These are phyloP conservation scores for Tragulus kanchil DNA, from an alignment of 2,113 vertebrate genomes.

Conservation along the genomic window DNA sequence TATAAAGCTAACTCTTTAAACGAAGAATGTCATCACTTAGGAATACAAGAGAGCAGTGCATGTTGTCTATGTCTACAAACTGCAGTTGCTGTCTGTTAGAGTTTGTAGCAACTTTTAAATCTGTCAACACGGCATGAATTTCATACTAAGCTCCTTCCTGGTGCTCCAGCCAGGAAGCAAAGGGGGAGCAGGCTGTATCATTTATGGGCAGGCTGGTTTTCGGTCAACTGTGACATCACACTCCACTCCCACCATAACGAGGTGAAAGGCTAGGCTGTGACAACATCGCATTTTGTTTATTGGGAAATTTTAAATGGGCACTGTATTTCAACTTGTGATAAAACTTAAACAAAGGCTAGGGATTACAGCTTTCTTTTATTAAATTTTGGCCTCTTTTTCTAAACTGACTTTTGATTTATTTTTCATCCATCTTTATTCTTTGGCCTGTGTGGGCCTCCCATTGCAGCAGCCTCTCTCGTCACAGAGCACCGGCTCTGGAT, in stretches of 20 bases:
- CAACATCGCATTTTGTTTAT: slow-evolving; percentile 90
- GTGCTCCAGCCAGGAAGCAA: slow-evolving; percentile 90
- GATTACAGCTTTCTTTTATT: slow-evolving; percentile 76
- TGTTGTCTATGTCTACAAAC: slow-evolving; percentile 95
- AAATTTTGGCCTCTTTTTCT: too few species aligned
- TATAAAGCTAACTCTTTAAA: slow-evolving; percentile 94
- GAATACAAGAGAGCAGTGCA: slow-evolving; percentile 91
- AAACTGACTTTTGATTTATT: too few species aligned
- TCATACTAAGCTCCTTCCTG: slow-evolving; percentile 92
- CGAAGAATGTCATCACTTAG: slow-evolving; percentile 97
- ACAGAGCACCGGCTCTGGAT: too few species aligned
- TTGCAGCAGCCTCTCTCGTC: too few species aligned
- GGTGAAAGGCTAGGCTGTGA: slow-evolving; percentile 90
- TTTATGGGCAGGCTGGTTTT: slow-evolving; percentile 90
- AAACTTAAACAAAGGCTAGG: slow-evolving; percentile 86
- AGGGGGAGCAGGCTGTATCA: slow-evolving; percentile 90
- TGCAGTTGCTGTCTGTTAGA: slow-evolving; percentile 94
- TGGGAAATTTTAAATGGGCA: slow-evolving; percentile 85
- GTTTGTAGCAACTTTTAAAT: slow-evolving; percentile 99
- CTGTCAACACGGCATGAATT: slow-evolving; percentile 96
- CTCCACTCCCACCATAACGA: slow-evolving; percentile 90
- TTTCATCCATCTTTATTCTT: too few species aligned
- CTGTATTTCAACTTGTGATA: slow-evolving; percentile 86
- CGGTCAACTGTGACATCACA: slow-evolving; percentile 92
- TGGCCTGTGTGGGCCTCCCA: too few species aligned